phyloP scores from a whole-genome alignment of 2,797 vertebrate species.

The Amblyopsis hoosieri region DNA sequence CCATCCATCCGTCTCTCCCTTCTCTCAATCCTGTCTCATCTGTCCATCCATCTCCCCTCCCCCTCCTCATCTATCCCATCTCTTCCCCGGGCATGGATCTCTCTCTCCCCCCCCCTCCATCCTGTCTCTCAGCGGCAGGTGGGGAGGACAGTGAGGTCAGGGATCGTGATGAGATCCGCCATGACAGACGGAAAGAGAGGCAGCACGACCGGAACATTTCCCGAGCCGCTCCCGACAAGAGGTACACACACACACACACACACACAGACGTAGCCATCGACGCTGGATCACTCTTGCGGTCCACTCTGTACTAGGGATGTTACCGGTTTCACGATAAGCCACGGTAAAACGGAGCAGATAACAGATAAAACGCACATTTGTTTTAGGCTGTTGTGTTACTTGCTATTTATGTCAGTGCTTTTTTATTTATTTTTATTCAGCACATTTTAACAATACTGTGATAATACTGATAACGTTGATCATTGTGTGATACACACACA shows the following conservation, averaged over 20 bases:
- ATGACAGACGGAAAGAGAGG: constrained; percentile 92
- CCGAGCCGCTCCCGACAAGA: constrained; percentile 95
- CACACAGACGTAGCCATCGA: too few species aligned
- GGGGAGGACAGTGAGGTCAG: constrained; percentile 90
- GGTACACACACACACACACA: constrained; percentile 67
- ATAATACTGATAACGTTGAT: too few species aligned
- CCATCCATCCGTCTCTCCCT: not conserved
- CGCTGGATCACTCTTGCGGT: too few species aligned
- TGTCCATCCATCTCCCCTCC: not conserved
- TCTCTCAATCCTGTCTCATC: not conserved
- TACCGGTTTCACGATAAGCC: too few species aligned
- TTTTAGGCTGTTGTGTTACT: too few species aligned
- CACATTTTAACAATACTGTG: too few species aligned
- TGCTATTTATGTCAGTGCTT: too few species aligned
- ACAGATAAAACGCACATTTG: too few species aligned
- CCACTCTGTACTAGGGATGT: too few species aligned
- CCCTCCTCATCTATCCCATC: not conserved
- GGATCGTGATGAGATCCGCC: constrained; percentile 94
- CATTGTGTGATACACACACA: too few species aligned
- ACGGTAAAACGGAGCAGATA: too few species aligned
- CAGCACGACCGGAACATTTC: constrained; percentile 96
- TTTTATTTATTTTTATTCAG: too few species aligned
- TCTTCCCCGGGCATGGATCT: not conserved
- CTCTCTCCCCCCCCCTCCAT: not conserved
- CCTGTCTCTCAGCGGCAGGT: constrained; percentile 55